Conservation (phyloP, 2,888 invertebrate species). For the Clepsis dumicolana region DNA sequence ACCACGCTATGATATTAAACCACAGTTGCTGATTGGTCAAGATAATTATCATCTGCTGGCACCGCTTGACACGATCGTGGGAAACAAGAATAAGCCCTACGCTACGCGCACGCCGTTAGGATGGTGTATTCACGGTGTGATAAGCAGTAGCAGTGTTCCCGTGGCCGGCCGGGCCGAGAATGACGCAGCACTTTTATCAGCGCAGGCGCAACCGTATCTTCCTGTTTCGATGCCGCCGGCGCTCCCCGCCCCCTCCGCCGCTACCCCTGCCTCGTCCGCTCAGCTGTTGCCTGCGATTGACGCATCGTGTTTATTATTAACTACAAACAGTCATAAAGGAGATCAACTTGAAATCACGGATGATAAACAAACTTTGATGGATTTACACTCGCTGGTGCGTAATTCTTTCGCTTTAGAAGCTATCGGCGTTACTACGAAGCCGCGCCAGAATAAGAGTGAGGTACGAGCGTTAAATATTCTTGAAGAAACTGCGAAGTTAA, state of each 20-base stretch:
- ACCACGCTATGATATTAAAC: not conserved
- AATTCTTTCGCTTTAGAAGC: not conserved
- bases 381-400: not conserved
- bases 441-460: too few relatives aligned
- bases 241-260: too few relatives aligned
- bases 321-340: too few relatives aligned
- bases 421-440: not conserved
- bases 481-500: not conserved
- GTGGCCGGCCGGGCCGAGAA: not conserved
- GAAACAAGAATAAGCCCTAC: conserved; percentile 16
- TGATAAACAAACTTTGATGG: too few relatives aligned
- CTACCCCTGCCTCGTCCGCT: too few relatives aligned
- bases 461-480: not conserved
- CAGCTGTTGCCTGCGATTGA: too few relatives aligned
- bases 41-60: conserved; percentile 18
- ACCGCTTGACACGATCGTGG: not conserved
- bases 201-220: too few relatives aligned
- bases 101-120: conserved; percentile 13
- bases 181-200: too few relatives aligned
- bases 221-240: too few relatives aligned
- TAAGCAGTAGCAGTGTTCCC: not conserved
- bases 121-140: conserved; percentile 7
- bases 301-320: too few relatives aligned
- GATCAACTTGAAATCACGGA: too few relatives aligned
- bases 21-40: conserved; percentile 16